Evolutionary conservation across 2,888 invertebrate species (phyloP).

Genomic region (Heliconius ethilla): DNA sequence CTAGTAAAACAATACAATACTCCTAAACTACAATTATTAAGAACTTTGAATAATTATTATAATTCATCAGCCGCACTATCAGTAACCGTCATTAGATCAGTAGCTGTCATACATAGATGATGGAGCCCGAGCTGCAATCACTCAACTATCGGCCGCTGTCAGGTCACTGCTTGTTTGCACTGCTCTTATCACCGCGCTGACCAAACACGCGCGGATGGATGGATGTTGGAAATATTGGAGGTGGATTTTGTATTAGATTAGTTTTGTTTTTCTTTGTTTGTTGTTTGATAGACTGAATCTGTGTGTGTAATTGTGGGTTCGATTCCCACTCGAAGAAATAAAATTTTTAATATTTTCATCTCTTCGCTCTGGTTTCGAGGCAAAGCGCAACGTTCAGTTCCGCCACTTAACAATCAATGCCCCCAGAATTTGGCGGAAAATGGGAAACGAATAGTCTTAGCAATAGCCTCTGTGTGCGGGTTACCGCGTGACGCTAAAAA

Average conservation of each 20-base stretch:
- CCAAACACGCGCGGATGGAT: slow-evolving; percentile 61
- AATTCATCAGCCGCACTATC: slow-evolving; percentile 36
- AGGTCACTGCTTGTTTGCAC: slow-evolving; percentile 72
- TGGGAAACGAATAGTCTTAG: too few species aligned
- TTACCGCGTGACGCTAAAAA: too few species aligned
- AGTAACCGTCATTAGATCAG: slow-evolving; percentile 49
- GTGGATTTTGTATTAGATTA: slow-evolving; percentile 4
- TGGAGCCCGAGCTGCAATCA: slow-evolving; percentile 60
- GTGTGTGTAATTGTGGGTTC: too few species aligned
- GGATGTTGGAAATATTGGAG: slow-evolving; percentile 33
- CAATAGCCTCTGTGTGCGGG: not conserved
- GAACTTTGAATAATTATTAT: slow-evolving; percentile 10
- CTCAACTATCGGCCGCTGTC: slow-evolving; percentile 67
- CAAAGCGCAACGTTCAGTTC: too few species aligned
- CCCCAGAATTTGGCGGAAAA: too few species aligned
- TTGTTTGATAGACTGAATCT: not conserved
- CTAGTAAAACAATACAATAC: too few species aligned
- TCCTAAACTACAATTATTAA: not conserved
- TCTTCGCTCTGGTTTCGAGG: too few species aligned
- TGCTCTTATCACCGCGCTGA: slow-evolving; percentile 74
- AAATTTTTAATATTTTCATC: too few species aligned
- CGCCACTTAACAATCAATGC: too few species aligned
- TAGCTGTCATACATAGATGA: slow-evolving; percentile 52
- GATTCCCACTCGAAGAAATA: too few species aligned
- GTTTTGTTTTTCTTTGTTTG: not conserved